Percentiles rank a stretch among this genome's conserved stretches.
These are phyloP conservation scores for Cremastinae sp. DNA, from an alignment of 2,888 invertebrate genomes.

Conservation along the genomic window DNA sequence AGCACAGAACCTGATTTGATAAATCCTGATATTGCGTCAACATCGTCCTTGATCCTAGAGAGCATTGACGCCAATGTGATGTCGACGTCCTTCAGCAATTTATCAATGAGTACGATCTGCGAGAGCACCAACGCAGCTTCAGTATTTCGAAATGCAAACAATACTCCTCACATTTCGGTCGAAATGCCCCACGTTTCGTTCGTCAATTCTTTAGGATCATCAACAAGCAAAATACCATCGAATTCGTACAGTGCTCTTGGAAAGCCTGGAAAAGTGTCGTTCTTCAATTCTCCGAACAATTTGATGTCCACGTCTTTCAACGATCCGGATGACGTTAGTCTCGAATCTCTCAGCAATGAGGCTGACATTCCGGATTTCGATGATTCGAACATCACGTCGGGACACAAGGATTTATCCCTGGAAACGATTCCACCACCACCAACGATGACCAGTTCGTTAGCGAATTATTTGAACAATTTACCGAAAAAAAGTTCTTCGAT, in stretches of 20 bases:
- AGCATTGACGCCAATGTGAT: slow-evolving; percentile 70
- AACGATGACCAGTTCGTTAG: slow-evolving; percentile 73
- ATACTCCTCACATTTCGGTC: slow-evolving; percentile 15
- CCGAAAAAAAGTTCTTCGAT: slow-evolving; percentile 74
- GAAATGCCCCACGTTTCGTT: slow-evolving; percentile 51
- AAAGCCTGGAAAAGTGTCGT: slow-evolving; percentile 51
- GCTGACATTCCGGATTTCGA: slow-evolving; percentile 57
- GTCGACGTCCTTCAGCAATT: slow-evolving; percentile 73
- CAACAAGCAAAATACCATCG: slow-evolving; percentile 41
- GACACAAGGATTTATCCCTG: slow-evolving; percentile 64
- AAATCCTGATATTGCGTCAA: slow-evolving; percentile 64
- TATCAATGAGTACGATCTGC: slow-evolving; percentile 44
- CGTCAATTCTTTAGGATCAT: slow-evolving; percentile 30
- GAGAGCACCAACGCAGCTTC: slow-evolving; percentile 43
- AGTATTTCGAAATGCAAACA: slow-evolving; percentile 49
- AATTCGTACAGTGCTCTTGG: slow-evolving; percentile 23
- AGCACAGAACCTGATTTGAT: slow-evolving; percentile 66
- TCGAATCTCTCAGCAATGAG: slow-evolving; percentile 61
- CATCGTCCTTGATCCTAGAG: slow-evolving; percentile 62
- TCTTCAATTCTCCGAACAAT: slow-evolving; percentile 69
- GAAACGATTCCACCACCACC: slow-evolving; percentile 72
- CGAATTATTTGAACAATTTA: slow-evolving; percentile 75
- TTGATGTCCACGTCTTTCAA: slow-evolving; percentile 73
- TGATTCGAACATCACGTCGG: slow-evolving; percentile 55
- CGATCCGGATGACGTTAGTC: slow-evolving; percentile 57